Evolutionary conservation across 2,113 vertebrate species (phyloP).

Genomic region (Nyctereutes procyonoides): DNA sequence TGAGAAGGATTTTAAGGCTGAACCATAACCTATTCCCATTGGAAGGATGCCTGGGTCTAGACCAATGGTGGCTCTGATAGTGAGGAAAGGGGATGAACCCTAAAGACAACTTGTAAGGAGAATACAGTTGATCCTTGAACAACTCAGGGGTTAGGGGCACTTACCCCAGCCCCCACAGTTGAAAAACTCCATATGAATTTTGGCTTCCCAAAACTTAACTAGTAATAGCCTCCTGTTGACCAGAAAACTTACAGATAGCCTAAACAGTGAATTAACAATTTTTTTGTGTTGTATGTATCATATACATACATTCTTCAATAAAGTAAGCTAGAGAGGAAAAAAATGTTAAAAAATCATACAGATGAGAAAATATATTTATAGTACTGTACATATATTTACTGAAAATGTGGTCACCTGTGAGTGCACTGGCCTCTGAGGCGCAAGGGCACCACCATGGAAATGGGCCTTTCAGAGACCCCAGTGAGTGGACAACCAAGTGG

Average conservation of each 20-base stretch:
- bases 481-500: neutral
- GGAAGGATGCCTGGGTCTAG: neutral
- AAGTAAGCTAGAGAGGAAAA: neutral
- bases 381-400: neutral
- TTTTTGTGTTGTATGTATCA: neutral
- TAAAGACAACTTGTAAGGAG: neutral
- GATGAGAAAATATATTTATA: neutral
- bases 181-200: neutral
- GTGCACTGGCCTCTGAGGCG: neutral
- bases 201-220: neutral
- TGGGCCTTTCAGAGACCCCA: neutral
- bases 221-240: neutral
- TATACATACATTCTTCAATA: neutral
- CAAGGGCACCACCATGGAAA: neutral
- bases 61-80: neutral
- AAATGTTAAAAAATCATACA: neutral
- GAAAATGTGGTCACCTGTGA: neutral
- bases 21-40: neutral
- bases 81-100: neutral
- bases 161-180: neutral
- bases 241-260: neutral
- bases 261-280: neutral
- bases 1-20: neutral
- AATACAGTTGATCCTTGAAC: neutral
- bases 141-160: neutral